A percentile compares a stretch with the other conserved stretches of the same genome.
These are phyloP conservation scores for Chrysocyon brachyurus DNA, from an alignment of 2,797 vertebrate species.

Conservation along the genomic window DNA sequence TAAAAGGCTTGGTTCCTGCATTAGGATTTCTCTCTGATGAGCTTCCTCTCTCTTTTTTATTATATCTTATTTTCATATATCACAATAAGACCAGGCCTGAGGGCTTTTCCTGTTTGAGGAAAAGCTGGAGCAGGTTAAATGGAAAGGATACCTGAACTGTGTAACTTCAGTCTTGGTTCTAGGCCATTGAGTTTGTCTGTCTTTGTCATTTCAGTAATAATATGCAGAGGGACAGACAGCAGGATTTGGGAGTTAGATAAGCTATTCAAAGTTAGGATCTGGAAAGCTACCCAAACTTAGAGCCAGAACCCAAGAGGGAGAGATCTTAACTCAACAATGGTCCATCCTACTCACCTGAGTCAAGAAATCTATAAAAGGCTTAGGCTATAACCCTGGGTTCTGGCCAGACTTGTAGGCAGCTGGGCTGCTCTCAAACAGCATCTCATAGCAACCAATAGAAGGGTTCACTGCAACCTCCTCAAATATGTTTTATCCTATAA, in stretches of 20 bases:
- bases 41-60: neutral
- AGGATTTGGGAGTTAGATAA: neutral
- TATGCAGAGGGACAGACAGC: neutral
- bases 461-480: neutral
- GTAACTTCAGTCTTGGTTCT: neutral
- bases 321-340: neutral
- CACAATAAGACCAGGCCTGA: neutral
- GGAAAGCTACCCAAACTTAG: neutral
- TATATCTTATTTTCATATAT: neutral
- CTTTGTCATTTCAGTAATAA: neutral
- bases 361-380: neutral
- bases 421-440: neutral
- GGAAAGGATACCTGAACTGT: neutral
- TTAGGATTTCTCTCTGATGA: neutral
- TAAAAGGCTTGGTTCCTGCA: neutral
- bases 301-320: neutral
- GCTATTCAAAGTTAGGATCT: neutral
- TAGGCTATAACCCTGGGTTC: neutral
- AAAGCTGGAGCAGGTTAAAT: neutral
- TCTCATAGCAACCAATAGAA: neutral
- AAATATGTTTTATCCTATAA: neutral
- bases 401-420: neutral
- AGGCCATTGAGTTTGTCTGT: neutral
- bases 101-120: neutral
- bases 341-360: neutral